Conservation (phyloP, 2,888 invertebrate species). For the Stenichneumon culpator region DNA sequence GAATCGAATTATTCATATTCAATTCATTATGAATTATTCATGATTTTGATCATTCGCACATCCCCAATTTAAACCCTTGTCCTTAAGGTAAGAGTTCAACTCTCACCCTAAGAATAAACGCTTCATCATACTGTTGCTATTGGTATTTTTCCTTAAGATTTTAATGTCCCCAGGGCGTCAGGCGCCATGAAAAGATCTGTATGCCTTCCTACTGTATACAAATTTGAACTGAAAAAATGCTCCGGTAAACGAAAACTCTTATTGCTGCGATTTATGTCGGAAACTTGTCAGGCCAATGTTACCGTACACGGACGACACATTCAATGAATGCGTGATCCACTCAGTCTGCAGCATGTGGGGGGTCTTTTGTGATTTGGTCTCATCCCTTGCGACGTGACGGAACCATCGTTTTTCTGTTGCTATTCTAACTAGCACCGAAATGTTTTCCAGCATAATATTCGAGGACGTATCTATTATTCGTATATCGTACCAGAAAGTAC, state of each 20-base stretch:
- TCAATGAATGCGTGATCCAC: not conserved
- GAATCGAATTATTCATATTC: too few relatives aligned
- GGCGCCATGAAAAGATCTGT: too few relatives aligned
- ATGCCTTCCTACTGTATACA: too few relatives aligned
- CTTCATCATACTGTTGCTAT: too few relatives aligned
- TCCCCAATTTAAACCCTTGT: too few relatives aligned
- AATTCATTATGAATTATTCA: too few relatives aligned
- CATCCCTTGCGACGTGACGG: not conserved
- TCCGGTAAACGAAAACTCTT: not conserved
- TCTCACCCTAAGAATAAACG: too few relatives aligned
- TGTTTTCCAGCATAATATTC: slow-evolving; percentile 23
- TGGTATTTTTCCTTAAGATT: too few relatives aligned
- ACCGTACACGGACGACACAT: not conserved
- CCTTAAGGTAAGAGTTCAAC: too few relatives aligned
- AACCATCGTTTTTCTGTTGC: not conserved
- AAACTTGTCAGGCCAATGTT: not conserved
- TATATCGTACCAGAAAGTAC: not conserved
- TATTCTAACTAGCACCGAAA: slow-evolving; percentile 9
- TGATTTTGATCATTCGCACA: too few relatives aligned
- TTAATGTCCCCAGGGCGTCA: too few relatives aligned
- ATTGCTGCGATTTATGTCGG: not conserved
- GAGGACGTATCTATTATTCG: slow-evolving; percentile 36
- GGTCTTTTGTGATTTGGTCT: not conserved
- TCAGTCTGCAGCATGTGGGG: not conserved
- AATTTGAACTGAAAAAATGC: too few relatives aligned